Percentiles rank a stretch among this genome's conserved stretches.
phyloP scores from a whole-genome alignment of 2,113 vertebrate genomes.

The Macquaria australasica region DNA sequence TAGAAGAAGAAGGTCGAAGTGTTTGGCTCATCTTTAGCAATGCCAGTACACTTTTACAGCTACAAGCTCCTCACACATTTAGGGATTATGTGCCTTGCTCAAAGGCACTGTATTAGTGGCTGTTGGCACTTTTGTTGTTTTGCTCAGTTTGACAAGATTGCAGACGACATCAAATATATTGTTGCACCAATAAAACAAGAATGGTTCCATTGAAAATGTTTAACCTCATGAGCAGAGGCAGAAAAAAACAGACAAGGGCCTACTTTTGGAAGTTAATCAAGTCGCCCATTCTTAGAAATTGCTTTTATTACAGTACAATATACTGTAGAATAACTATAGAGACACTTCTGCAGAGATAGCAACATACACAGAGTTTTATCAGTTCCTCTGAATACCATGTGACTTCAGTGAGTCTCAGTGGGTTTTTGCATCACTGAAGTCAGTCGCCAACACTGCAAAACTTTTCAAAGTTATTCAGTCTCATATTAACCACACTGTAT shows the following conservation, averaged over 20 bases:
- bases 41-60: not conserved
- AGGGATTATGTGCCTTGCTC: not conserved
- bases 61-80: not conserved
- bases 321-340: not conserved
- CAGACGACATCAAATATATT: not conserved
- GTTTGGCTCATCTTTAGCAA: not conserved
- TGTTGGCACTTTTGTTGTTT: not conserved
- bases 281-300: not conserved
- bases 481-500: not conserved
- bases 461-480: not conserved
- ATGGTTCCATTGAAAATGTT: not conserved
- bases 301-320: not conserved
- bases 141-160: not conserved
- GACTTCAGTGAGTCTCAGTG: too few relatives aligned
- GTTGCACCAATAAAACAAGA: not conserved
- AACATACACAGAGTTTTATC: not conserved
- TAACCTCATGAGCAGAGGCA: not conserved
- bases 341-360: not conserved
- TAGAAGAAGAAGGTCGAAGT: not conserved
- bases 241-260: not conserved
- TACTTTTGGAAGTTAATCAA: not conserved
- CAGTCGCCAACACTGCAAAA: not conserved
- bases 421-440: not conserved
- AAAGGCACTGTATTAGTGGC: not conserved
- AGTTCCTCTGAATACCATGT: too few relatives aligned